A percentile compares a stretch with the other conserved stretches of the same genome.
phyloP scores from a whole-genome alignment of 2,888 invertebrate genomes.

The Philonicus albiceps region DNA sequence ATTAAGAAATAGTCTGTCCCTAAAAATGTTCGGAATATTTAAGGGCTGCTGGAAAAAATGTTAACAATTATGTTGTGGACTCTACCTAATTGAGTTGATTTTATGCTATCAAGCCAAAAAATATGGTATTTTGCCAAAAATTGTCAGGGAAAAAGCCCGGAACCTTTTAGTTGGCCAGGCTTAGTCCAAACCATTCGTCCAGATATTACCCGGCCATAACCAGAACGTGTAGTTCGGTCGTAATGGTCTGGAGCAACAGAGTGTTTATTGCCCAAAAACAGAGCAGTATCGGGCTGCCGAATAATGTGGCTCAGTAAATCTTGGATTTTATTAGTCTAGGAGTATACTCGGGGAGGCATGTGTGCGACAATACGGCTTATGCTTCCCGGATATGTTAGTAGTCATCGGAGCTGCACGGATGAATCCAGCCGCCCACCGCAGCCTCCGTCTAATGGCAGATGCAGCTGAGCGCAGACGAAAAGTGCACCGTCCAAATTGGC shows the following conservation, averaged over 20 bases:
- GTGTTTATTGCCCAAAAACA: conserved; percentile 41
- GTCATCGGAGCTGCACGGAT: not conserved
- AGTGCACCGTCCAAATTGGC: conserved; percentile 36
- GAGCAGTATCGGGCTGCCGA: conserved; percentile 17
- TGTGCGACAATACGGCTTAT: conserved; percentile 17
- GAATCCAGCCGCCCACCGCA: not conserved
- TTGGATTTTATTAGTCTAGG: conserved; percentile 37
- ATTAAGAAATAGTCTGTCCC: too few species aligned
- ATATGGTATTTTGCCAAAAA: not conserved
- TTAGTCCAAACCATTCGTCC: not conserved
- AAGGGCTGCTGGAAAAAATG: not conserved
- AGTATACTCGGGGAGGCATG: not conserved
- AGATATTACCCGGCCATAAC: not conserved
- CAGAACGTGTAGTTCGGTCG: not conserved
- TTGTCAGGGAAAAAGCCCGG: not conserved
- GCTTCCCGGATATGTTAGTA: not conserved
- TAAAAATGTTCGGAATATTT: too few species aligned
- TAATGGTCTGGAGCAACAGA: conserved; percentile 34
- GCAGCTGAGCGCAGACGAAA: conserved; percentile 20
- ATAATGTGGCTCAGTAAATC: conserved; percentile 36
- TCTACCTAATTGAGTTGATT: not conserved
- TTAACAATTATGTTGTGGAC: not conserved
- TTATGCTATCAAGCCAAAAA: not conserved
- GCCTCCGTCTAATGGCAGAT: not conserved
- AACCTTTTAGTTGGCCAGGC: not conserved